phyloP scores from a whole-genome alignment of 2,113 vertebrate species.

The Prunella fulvescens region DNA sequence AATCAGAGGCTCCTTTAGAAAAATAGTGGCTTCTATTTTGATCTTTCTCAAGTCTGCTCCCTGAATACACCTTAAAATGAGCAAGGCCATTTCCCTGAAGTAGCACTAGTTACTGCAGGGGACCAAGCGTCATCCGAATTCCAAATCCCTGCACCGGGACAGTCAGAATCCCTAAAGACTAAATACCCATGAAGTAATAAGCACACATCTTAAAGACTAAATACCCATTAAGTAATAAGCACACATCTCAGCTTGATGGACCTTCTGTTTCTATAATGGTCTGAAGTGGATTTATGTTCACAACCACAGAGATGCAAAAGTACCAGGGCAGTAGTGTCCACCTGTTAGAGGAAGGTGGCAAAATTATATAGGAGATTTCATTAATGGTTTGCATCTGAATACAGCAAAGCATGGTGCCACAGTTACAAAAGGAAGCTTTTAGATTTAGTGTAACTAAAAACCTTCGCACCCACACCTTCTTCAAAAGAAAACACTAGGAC shows the following conservation, averaged over 20 bases:
- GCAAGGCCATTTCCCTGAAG: background rate
- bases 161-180: background rate
- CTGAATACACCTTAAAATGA: background rate
- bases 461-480: accelerated
- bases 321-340: background rate
- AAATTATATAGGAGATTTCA: background rate
- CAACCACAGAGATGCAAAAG: background rate
- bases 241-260: background rate
- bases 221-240: background rate
- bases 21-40: background rate
- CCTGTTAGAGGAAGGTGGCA: background rate
- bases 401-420: background rate
- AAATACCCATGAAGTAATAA: background rate
- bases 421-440: background rate
- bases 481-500: background rate
- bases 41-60: background rate
- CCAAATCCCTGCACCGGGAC: background rate
- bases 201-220: background rate
- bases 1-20: background rate
- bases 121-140: background rate
- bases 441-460: background rate
- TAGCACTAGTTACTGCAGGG: background rate
- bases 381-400: background rate
- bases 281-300: background rate
- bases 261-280: background rate